Base-by-base conservation (phyloP, 2,888 invertebrate species). In the Drosophila testacea region DNA sequence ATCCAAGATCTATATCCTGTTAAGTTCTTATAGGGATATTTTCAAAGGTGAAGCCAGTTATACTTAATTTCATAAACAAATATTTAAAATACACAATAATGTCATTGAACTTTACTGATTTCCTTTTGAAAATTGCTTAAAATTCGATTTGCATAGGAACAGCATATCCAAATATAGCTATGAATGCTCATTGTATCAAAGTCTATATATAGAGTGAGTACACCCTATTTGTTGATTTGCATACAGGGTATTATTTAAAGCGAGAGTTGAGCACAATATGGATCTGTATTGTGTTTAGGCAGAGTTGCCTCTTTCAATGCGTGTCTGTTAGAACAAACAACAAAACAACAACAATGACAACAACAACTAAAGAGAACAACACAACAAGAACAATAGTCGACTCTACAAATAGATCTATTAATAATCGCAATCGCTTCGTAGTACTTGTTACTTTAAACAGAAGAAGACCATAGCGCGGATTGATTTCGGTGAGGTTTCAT, bases 381-480 rank as follows among this genome's bases (percentile, higher is more conserved):
- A 16, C 16, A 13, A 30, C 6, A 51, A 36, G 6, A 13, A 38
- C 47, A 38, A 47, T 38, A 28, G 36, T 28, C 27, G 27, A 46
- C 22, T 13, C 30, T n/a, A 39, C 47, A 56, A 39, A 68, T 61
- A 52, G 30, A 60, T 68, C 75, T 75, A 75, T 77, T 77, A 56
- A 75, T 75, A 74, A 67, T 51, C 57, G 11, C 50, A 46, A 30
- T 13, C 39, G 16, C 6, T 27, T 50, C 36, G 32, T 46, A 39
- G 28, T 13, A 11, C 28, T 27, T 42, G 22, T 42, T 48, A 54
- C 38, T 68, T 48, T 28, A 39, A 73, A 65, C 62, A 54, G 42
- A 13, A 6, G 16, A 46, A 47, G 63, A 65, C 75, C 73, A 64
- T 41, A 22, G 73, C 70, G 70, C 60, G 60, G 65, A 62, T 71